Conservation (phyloP, 2,797 vertebrate species). For the Chelon labrosus region DNA sequence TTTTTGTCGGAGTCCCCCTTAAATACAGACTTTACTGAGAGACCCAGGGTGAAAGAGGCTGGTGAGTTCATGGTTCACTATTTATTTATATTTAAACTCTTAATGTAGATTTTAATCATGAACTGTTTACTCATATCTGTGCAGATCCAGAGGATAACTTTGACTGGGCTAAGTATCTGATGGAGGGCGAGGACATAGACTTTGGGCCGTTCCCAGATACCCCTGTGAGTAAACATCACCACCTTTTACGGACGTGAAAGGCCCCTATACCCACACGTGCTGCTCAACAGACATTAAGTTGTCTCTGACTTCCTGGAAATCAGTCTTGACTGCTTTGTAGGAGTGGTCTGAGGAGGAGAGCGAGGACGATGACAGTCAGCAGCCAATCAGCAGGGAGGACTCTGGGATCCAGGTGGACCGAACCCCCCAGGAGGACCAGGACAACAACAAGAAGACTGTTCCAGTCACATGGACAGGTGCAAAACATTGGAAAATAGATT, state of each 20-base stretch:
- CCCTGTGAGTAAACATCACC: slow-evolving; percentile 88
- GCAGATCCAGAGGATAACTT: slow-evolving; percentile 91
- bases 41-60: slow-evolving; percentile 89
- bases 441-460: slow-evolving; percentile 86
- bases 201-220: slow-evolving; percentile 87
- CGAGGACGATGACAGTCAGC: slow-evolving; percentile 89
- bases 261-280: background rate
- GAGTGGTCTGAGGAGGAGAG: slow-evolving; percentile 96
- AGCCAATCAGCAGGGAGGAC: slow-evolving; percentile 95
- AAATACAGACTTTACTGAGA: slow-evolving; percentile 92
- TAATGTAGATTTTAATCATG: background rate
- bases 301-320: background rate
- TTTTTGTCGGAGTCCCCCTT: slow-evolving; percentile 93
- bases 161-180: slow-evolving; percentile 94
- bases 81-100: background rate
- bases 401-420: slow-evolving; percentile 97
- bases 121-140: background rate
- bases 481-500: background rate
- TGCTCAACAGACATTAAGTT: background rate
- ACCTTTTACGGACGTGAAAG: background rate
- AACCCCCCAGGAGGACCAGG: slow-evolving; percentile 94
- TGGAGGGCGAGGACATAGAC: slow-evolving; percentile 94
- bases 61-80: slow-evolving; percentile 78
- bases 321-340: slow-evolving; percentile 70
- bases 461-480: slow-evolving; percentile 91